Evolutionary conservation across 2,113 vertebrate genomes (phyloP), one percentile per base, ranked within the genome.

Genomic region (Syrmaticus mikado): DNA sequence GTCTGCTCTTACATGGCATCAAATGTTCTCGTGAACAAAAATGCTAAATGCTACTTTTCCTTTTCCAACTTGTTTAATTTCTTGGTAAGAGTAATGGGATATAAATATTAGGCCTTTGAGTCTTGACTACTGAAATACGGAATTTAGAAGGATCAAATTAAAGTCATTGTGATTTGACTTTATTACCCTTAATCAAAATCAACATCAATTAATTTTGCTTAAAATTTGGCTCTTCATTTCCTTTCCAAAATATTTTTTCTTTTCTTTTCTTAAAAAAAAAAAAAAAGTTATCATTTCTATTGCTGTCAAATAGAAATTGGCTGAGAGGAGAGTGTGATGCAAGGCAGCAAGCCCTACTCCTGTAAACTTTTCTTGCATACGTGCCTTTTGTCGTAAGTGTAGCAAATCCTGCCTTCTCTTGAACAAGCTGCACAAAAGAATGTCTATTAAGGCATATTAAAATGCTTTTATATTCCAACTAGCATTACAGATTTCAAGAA

Each of bases 391-490:
- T 8, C 16, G 0, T 5, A 65, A 66, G n/a, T 14, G 28, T 52
- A 66, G 71, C 81, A 90, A 68, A 92, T 86, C 71, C 81, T 82
- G 74, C 45, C 77, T 87, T 41, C 46, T 46, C 55, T 72, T 70
- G 32, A 77, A 21, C 41, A 82, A 67, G 45, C 55, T 85, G 55
- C 80, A 87, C 78, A 85, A 84, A 89, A 71, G 55, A 53, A 14
- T 68, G 53, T 19, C 72, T 94, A 8, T 92, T 87, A 87, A 70
- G 48, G 36, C 40, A 65, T 41, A 24, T 89, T 87, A 68, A 89
- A 89, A 57, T 66, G 41, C 57, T 87, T 94, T 91, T 80, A 30
- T 75, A 79, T 70, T 62, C 28, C 82, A 85, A 62, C 78, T 76
- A 85, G 24, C 46, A 40, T 64, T 91, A 73, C 41, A 25, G 25